Percentiles rank a stretch among this genome's conserved stretches.
phyloP scores from a whole-genome alignment of 2,888 invertebrate species.

The Brachyptera risi region DNA sequence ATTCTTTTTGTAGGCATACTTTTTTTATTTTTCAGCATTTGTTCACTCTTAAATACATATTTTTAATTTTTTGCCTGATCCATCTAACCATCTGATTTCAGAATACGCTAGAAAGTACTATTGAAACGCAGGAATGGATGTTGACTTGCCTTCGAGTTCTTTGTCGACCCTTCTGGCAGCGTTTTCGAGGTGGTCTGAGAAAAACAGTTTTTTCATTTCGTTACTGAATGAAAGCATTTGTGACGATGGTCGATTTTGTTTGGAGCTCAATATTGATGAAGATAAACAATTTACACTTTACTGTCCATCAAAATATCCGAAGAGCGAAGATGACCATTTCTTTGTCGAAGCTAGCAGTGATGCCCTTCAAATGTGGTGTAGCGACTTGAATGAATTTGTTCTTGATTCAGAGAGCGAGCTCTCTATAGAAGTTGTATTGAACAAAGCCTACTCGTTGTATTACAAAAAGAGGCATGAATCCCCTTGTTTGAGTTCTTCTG shows the following conservation, averaged over 20 bases:
- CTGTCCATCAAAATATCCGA: slow-evolving; percentile 32
- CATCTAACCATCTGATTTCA: no score
- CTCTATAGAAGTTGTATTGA: slow-evolving; percentile 27
- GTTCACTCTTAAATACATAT: no score
- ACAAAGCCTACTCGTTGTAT: slow-evolving; percentile 29
- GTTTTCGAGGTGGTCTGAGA: neutral
- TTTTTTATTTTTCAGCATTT: no score
- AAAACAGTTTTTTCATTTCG: neutral
- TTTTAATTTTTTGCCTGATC: no score
- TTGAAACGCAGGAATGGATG: no score
- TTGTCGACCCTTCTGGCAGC: neutral
- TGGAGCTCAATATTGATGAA: slow-evolving; percentile 28
- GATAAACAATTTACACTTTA: slow-evolving; percentile 28
- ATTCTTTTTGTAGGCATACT: no score
- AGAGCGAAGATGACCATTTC: slow-evolving; percentile 33
- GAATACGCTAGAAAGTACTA: no score
- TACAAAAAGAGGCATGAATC: slow-evolving; percentile 20
- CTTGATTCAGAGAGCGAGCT: slow-evolving; percentile 28
- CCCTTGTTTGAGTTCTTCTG: slow-evolving; percentile 22
- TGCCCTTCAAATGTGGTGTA: slow-evolving; percentile 34
- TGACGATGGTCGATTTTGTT: slow-evolving; percentile 32
- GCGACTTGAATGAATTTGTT: slow-evolving; percentile 34
- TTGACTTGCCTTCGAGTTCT: no score
- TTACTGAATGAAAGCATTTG: neutral
- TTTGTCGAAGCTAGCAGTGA: slow-evolving; percentile 33